Conservation (phyloP, 1,140 invertebrate genomes). For the Ruditapes philippinarum region DNA sequence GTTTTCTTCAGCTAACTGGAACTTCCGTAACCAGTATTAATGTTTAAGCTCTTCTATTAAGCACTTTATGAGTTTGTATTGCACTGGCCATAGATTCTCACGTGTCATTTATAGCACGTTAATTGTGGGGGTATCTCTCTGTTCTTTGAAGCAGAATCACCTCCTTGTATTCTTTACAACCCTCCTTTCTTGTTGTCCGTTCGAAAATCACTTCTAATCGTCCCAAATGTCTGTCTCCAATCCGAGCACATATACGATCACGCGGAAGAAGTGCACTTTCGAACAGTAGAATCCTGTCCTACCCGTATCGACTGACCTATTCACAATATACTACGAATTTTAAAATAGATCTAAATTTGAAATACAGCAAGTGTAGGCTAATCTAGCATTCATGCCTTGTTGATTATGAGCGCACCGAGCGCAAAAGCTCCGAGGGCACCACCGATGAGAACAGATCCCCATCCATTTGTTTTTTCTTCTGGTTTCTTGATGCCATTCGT, state of each 20-base stretch:
- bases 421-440: not conserved
- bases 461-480: slow-evolving; percentile 19
- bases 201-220: too few species aligned
- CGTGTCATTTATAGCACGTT: too few species aligned
- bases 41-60: too few species aligned
- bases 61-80: too few species aligned
- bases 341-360: not conserved
- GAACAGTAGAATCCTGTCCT: not conserved
- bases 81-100: too few species aligned
- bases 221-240: too few species aligned
- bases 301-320: not conserved
- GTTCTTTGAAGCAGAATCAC: too few species aligned
- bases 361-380: not conserved
- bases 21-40: too few species aligned
- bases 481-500: slow-evolving; percentile 1
- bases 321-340: not conserved
- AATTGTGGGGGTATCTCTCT: too few species aligned
- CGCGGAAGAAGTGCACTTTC: not conserved
- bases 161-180: too few species aligned
- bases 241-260: not conserved
- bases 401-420: slow-evolving; percentile 15
- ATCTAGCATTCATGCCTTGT: slow-evolving; percentile 10
- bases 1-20: too few species aligned
- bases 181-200: too few species aligned
- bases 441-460: slow-evolving; percentile 22